These are phyloP conservation scores for Isurus oxyrinchus DNA, from an alignment of 2,113 vertebrate species.

Conservation along the genomic window DNA sequence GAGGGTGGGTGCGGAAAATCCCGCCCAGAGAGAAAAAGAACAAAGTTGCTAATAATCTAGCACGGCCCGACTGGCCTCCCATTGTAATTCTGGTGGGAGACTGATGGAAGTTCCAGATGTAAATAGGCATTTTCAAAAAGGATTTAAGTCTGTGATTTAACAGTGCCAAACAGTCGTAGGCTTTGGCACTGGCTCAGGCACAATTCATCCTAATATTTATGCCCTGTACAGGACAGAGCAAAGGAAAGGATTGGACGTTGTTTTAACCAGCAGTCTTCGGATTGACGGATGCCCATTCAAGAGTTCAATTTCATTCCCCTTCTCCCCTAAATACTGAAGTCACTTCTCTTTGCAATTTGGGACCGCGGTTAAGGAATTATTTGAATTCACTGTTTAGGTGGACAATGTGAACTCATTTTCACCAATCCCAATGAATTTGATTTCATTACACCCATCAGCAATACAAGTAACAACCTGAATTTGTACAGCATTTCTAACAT, in stretches of 20 bases:
- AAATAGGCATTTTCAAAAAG: neutral
- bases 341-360: neutral
- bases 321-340: neutral
- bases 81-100: neutral
- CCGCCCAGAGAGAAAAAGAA: neutral
- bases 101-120: neutral
- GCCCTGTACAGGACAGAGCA: too few species aligned
- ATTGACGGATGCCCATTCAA: neutral
- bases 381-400: neutral
- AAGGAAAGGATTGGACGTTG: neutral
- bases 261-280: neutral
- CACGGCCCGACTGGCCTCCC: neutral
- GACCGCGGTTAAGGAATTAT: neutral
- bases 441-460: neutral
- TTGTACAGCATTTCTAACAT: too few species aligned
- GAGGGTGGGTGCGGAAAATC: too few species aligned
- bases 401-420: neutral
- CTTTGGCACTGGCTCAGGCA: neutral
- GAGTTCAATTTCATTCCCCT: neutral
- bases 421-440: neutral
- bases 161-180: neutral
- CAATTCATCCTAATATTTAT: neutral
- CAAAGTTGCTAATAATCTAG: neutral
- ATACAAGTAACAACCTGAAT: neutral
- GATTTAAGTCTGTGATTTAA: neutral